Evolutionary conservation across 2,888 invertebrate species (phyloP), one percentile per base, ranked within the genome.

Genomic region (Ypsolopha sequella): DNA sequence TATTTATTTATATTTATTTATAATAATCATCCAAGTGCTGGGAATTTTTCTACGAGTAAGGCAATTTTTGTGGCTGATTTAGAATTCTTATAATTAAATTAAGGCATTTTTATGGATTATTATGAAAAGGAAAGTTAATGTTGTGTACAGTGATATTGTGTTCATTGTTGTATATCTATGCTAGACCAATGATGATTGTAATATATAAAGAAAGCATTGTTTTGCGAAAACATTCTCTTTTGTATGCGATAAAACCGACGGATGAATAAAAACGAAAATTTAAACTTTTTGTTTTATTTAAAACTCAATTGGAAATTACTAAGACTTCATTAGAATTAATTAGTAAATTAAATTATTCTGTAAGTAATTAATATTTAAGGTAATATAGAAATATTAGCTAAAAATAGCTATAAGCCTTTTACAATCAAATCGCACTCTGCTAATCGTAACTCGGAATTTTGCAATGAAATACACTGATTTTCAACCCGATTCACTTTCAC

Each of bases 201-300:
- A 56, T 62, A 14, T 9, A 33, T 6, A 45, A 33, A 9, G 7
- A 34, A 36, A 60, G 61, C 61, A 61, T 69, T 66, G 56, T 69
- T 68, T 68, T 69, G 70, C 71, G 57, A 64, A 62, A 63, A 10
- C 61, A 60, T 63, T 66, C 58, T 63, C 57, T 71, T 73, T 71
- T 73, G 64, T 75, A 75, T 66, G 70, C 68, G 56, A 64, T 65
- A 55, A 64, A 68, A 60, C 62, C 50, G 54, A 62, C 60, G 52
- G 58, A 61, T 60, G 62, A 66, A 68, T 70, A 65, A 63, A 58
- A 44, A 56, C 53, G 53, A 46, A 39, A 48, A 48, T 38, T 6
- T 36, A 3, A 13, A 11, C 24, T 0, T 38, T 46, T 46, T 46
- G 35, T 46, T 46, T 33, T n/a, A 11, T 8, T 43, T 7, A 13